Evolutionary conservation across 2,888 invertebrate genomes (phyloP).

Genomic region (Ectobius pallidus): DNA sequence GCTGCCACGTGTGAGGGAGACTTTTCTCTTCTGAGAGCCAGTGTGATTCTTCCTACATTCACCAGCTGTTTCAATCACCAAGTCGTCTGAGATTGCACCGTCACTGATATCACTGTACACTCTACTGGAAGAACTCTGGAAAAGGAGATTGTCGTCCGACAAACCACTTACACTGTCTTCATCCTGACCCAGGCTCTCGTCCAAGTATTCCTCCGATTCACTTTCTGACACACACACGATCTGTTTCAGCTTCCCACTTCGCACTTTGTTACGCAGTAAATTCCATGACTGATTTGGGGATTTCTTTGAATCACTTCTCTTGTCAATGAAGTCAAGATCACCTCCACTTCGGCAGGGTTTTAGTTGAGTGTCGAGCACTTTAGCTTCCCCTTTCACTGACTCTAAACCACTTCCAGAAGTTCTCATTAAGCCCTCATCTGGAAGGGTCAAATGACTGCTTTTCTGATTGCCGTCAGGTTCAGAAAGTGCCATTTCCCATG

Average conservation of each 20-base stretch:
- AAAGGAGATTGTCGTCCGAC: neutral
- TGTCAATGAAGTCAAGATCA: neutral
- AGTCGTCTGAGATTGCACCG: slow-evolving; percentile 16
- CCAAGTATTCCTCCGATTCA: slow-evolving; percentile 12
- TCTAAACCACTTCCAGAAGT: neutral
- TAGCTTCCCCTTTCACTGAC: neutral
- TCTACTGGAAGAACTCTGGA: neutral
- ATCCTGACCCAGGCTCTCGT: neutral
- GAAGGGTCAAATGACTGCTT: neutral
- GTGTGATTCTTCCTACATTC: neutral
- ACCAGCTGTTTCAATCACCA: neutral
- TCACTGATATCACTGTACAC: slow-evolving; percentile 14
- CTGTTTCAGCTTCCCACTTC: neutral
- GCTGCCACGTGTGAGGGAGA: slow-evolving; percentile 44
- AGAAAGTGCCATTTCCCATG: slow-evolving; percentile 32
- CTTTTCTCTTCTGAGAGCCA: slow-evolving; percentile 39
- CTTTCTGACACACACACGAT: neutral
- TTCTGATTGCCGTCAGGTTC: neutral
- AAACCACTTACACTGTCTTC: slow-evolving; percentile 19
- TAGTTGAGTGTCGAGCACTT: neutral
- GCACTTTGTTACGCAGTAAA: neutral
- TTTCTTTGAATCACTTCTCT: neutral
- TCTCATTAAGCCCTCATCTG: neutral
- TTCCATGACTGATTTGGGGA: neutral
- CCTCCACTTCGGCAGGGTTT: slow-evolving; percentile 1